Percentiles rank a stretch among this genome's conserved stretches.
phyloP scores from a whole-genome alignment of 2,113 vertebrate species.

The Prunella himalayana region DNA sequence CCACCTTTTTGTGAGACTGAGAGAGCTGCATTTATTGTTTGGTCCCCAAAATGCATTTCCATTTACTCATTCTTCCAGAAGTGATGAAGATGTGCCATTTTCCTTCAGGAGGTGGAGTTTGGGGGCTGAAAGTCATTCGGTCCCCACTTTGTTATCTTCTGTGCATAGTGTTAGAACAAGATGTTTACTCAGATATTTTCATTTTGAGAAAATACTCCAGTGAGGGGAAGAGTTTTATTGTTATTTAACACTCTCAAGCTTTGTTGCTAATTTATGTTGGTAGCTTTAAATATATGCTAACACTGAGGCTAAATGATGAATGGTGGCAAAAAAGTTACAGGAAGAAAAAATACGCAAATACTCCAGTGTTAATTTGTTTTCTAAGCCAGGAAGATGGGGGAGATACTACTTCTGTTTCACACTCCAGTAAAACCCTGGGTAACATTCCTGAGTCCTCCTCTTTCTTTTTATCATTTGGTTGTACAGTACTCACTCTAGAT shows the following conservation, averaged over 20 bases:
- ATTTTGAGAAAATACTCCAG: background rate
- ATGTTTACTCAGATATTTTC: background rate
- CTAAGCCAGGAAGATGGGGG: background rate
- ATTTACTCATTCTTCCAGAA: background rate
- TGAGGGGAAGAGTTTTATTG: background rate
- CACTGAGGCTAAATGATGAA: background rate
- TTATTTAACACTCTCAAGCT: background rate
- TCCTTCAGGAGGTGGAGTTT: background rate
- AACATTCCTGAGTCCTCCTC: background rate
- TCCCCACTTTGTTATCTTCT: background rate
- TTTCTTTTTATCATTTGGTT: background rate
- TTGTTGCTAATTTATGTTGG: background rate
- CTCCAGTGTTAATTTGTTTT: background rate
- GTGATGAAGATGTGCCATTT: background rate
- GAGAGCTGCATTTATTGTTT: background rate
- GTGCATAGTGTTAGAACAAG: background rate
- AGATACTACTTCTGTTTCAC: background rate
- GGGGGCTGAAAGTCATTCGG: background rate
- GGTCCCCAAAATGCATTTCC: background rate
- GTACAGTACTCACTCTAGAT: background rate
- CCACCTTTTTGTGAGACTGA: background rate
- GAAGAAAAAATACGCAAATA: background rate
- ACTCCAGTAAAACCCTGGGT: background rate
- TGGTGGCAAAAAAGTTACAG: background rate
- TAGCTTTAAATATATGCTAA: background rate